A percentile compares a stretch with the other conserved stretches of the same genome.
Evolutionary conservation across 2,888 invertebrate species (phyloP).

Genomic region (Mesorhabditis spiculigera): DNA sequence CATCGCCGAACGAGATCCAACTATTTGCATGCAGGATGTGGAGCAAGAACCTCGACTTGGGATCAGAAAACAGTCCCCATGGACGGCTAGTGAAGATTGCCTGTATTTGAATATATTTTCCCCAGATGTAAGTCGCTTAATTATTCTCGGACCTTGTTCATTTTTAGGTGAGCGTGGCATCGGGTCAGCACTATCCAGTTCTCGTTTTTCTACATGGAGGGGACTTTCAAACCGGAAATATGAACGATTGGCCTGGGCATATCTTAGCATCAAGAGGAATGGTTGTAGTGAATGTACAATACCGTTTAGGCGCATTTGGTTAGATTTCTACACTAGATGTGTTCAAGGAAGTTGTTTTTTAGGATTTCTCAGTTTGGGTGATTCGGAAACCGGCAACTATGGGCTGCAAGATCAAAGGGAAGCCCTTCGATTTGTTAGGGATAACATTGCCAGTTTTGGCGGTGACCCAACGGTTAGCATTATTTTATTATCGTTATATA

Average conservation of each 20-base stretch:
- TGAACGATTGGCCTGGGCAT: slow-evolving; percentile 63
- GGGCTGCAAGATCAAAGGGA: slow-evolving; percentile 63
- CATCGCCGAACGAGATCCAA: slow-evolving; percentile 40
- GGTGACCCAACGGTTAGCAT: slow-evolving; percentile 68
- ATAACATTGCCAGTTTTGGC: slow-evolving; percentile 76
- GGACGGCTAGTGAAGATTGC: slow-evolving; percentile 88
- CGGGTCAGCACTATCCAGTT: slow-evolving; percentile 60
- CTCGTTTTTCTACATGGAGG: slow-evolving; percentile 66
- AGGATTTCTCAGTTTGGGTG: slow-evolving; percentile 64
- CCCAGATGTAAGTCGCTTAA: slow-evolving; percentile 66
- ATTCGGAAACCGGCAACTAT: slow-evolving; percentile 64
- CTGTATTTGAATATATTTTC: slow-evolving; percentile 87
- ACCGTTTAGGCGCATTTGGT: slow-evolving; percentile 65
- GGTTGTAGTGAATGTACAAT: slow-evolving; percentile 66
- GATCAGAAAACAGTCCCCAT: slow-evolving; percentile 54
- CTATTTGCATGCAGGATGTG: slow-evolving; percentile 53
- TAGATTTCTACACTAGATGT: slow-evolving; percentile 13
- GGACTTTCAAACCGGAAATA: slow-evolving; percentile 63
- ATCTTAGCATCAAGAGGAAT: slow-evolving; percentile 64
- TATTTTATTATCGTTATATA: too few relatives aligned
- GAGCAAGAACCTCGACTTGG: slow-evolving; percentile 40
- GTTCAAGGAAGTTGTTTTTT: slow-evolving; percentile 50
- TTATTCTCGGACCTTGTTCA: background rate
- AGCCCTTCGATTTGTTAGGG: slow-evolving; percentile 65
- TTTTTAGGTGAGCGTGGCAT: slow-evolving; percentile 40